Base-by-base conservation (phyloP, 2,888 invertebrate species). In the Temnothorax unifasciatus region DNA sequence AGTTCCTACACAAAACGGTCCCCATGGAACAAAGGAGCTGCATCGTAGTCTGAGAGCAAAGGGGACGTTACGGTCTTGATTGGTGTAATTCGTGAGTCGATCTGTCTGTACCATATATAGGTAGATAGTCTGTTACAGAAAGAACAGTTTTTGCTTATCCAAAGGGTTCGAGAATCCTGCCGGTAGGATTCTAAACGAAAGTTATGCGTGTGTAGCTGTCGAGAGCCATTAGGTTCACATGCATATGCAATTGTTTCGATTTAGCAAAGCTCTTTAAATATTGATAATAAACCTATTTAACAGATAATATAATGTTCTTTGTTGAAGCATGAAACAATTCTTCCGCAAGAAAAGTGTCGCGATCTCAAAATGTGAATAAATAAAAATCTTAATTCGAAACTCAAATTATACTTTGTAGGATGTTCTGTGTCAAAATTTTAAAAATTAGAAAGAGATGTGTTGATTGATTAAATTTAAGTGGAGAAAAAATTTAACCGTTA, bases 41-140 rank as follows among this genome's bases (percentile, higher is more conserved):
- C 79, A 74, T 59, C 69, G 54, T 18, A 29, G 38, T 44, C 13
- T 25, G 25, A 47, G 47, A 68, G 66, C 21, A 76, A 61, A 52
- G n/a, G 68, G 75, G 52, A 66, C 44, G 54, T 29, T 64, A 66
- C 44, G 50, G 34, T 73, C 47, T 21, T 71, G 73, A 84, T 73
- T 52, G 82, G 57, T 84, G 47, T 82, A 82, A 84, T 77, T 82
- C 71, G 73, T 64, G 63, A 73, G 52, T 66, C 81, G 83, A 50
- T 57, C 50, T 59, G 41, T 52, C 64, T 34, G 82, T 50, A 61
- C 21, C 34, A 41, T 29, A 47, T 41, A 52, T 69, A 77, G 29
- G 11, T 41, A n/a, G 69, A 54, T 15, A 29, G n/a, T 75, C 29
- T 25, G n/a, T 61, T 61, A 44, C 44, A 25, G 61, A 44, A 54